Percentiles rank a stretch among this genome's conserved stretches.
Conservation (phyloP, 1,140 invertebrate species). For the Anadara kagoshimensis region DNA sequence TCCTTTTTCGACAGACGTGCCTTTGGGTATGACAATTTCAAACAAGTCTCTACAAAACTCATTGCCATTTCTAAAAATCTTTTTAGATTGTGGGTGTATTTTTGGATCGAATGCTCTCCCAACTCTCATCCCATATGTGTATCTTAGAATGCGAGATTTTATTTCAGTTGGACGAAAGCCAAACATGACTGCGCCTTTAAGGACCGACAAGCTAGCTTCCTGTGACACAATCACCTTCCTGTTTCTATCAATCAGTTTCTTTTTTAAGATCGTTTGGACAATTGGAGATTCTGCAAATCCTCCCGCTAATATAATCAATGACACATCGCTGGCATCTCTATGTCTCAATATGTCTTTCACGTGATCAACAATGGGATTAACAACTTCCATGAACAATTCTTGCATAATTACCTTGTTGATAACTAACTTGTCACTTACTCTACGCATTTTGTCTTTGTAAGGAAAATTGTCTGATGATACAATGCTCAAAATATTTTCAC, state of each 20-base stretch:
- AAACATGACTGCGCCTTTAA: conserved; percentile 47
- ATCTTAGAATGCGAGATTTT: conserved; percentile 4
- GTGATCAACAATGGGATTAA: too few species aligned
- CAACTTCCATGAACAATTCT: too few species aligned
- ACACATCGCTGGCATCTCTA: too few species aligned
- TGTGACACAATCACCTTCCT: conserved; percentile 34
- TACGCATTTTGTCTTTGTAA: too few species aligned
- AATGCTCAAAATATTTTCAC: too few species aligned
- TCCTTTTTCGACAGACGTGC: conserved; percentile 16
- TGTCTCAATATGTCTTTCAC: too few species aligned
- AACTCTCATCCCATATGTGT: conserved; percentile 33
- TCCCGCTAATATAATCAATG: conserved; percentile 44
- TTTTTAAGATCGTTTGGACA: conserved; percentile 25
- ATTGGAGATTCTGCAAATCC: conserved; percentile 42
- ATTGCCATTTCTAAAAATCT: conserved; percentile 9
- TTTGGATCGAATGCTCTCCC: conserved; percentile 15
- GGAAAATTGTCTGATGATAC: too few species aligned
- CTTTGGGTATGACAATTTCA: conserved; percentile 19
- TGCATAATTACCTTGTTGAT: too few species aligned
- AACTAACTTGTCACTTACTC: too few species aligned
- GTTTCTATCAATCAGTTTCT: background rate
- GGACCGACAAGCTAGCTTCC: conserved; percentile 34
- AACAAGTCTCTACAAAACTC: conserved; percentile 29
- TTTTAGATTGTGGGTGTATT: conserved; percentile 9
- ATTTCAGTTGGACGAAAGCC: conserved; percentile 33